phyloP scores from a whole-genome alignment of 2,797 vertebrate species.

The Enteromius viviparus region DNA sequence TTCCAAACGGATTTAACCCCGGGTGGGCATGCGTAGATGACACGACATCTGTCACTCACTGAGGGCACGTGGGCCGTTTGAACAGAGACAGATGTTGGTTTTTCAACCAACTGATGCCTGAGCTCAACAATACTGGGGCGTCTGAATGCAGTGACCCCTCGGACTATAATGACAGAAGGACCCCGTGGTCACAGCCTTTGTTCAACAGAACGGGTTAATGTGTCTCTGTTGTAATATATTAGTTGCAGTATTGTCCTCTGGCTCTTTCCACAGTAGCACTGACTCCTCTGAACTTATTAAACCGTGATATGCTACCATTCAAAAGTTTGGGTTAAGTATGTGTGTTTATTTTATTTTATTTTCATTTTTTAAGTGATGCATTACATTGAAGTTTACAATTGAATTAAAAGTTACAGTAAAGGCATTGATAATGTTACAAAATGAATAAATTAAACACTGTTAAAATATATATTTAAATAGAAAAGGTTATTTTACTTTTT shows the following conservation, averaged over 20 bases:
- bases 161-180: constrained; percentile 15
- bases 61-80: constrained; percentile 4
- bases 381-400: background rate
- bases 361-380: background rate
- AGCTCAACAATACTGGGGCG: background rate
- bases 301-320: background rate
- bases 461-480: background rate
- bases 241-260: background rate
- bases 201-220: background rate
- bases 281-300: background rate
- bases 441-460: background rate
- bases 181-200: constrained; percentile 14
- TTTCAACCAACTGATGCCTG: constrained; percentile 31
- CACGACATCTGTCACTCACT: constrained; percentile 44
- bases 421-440: background rate
- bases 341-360: background rate
- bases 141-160: constrained; percentile 25
- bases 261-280: background rate
- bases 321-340: background rate
- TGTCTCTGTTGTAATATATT: background rate
- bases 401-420: background rate
- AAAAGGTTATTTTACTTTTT: background rate
- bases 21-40: constrained; percentile 24
- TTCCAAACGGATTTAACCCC: constrained; percentile 24
- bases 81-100: constrained; percentile 47